Percentiles rank a stretch among this genome's conserved stretches.
Conservation (phyloP, 2,888 invertebrate genomes). For the Autographa gamma region DNA sequence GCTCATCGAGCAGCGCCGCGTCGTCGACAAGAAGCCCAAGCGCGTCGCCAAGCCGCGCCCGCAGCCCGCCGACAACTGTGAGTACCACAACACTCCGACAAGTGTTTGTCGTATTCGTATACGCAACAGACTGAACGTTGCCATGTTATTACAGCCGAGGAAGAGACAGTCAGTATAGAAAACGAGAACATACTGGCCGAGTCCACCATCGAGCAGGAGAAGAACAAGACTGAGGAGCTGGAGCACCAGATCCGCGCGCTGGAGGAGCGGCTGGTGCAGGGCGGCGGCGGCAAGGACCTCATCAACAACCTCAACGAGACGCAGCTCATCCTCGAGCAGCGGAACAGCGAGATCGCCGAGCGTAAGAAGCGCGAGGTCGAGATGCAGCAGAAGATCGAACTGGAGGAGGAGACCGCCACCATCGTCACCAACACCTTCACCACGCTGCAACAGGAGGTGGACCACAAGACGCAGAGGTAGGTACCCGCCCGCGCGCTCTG, state of each 20-base stretch:
- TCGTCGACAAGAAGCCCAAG: conserved; percentile 63
- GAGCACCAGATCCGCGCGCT: conserved; percentile 94
- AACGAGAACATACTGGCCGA: conserved; percentile 83
- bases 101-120: too few relatives aligned
- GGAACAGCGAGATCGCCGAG: conserved; percentile 95
- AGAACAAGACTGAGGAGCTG: conserved; percentile 92
- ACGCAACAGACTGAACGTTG: not conserved
- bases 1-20: conserved; percentile 82
- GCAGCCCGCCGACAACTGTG: conserved; percentile 54
- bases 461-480: conserved; percentile 95
- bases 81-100: conserved; percentile 19
- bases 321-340: conserved; percentile 95
- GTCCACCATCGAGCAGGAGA: conserved; percentile 91
- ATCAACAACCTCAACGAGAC: conserved; percentile 98
- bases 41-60: conserved; percentile 26
- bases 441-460: conserved; percentile 98
- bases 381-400: conserved; percentile 97
- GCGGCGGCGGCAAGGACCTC: conserved; percentile 95
- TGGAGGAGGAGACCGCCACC: conserved; percentile 97
- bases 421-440: conserved; percentile 97
- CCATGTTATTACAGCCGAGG: conserved; percentile 67
- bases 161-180: conserved; percentile 83
- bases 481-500: not conserved
- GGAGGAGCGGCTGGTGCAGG: conserved; percentile 98
- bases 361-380: conserved; percentile 96